Evolutionary conservation across 2,888 invertebrate species (phyloP).

Genomic region (Coecobrya sp.): DNA sequence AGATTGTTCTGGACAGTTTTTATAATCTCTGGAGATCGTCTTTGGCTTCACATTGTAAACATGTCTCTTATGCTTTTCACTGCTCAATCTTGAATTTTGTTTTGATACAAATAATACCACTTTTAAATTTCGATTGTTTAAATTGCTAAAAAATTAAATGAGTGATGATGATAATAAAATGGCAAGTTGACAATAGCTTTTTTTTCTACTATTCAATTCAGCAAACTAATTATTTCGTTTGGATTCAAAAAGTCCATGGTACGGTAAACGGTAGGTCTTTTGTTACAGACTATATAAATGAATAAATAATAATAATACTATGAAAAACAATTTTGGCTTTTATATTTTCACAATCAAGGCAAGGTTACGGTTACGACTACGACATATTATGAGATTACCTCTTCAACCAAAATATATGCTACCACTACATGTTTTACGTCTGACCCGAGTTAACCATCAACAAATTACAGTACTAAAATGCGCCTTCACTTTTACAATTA

Average conservation of each 20-base stretch:
- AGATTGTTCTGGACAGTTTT: slow-evolving; percentile 78
- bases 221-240: not conserved
- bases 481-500: not conserved
- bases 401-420: not conserved
- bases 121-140: not conserved
- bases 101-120: not conserved
- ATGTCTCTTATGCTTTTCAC: slow-evolving; percentile 44
- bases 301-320: no score
- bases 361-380: not conserved
- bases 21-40: slow-evolving; percentile 81
- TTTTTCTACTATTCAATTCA: no score
- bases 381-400: slow-evolving; percentile 19
- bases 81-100: not conserved
- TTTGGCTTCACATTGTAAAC: slow-evolving; percentile 72
- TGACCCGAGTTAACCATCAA: no score
- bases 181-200: no score
- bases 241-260: no score
- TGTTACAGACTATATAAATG: no score
- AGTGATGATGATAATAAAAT: slow-evolving; percentile 2
- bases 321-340: no score
- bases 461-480: no score
- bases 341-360: slow-evolving; percentile 2
- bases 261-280: no score
- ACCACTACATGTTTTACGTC: no score
- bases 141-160: not conserved